Base-by-base conservation (phyloP, 1,140 invertebrate genomes). In the Drosophila pandora region DNA sequence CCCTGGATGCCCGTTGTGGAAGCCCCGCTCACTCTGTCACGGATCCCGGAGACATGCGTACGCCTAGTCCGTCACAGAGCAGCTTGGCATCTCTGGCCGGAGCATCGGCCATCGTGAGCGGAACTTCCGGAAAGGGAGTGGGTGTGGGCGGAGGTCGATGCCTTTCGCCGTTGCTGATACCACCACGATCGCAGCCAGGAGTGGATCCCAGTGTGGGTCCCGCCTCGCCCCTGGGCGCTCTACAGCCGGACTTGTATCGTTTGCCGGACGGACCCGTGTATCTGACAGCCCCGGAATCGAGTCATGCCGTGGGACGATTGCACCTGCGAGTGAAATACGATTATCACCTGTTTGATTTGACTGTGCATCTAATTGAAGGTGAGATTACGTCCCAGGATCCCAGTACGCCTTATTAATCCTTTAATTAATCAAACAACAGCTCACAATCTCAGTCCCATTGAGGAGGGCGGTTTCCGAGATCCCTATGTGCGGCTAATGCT, bases 311-410 rank as follows among this genome's bases (percentile, higher is more conserved):
- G 7, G 97, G 97, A 23, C 93, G 96, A 43, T 93, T 98, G 61
- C 97, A 97, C 90, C 93, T 97, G 70, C 93, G 96, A n/a, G 93
- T 98, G 5, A 97, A 96, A 76, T 98, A 97, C 79, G 97, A 98
- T 92, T 97, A 97, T 83, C 95, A 97, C 90, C 94, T 96, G 78
- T 97, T 96, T 21, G 97, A 98, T 92, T 93, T 98, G 45, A 95
- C 96, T 63, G 95, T 97, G 22, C 96, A 97, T 92, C 92, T 98
- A 41, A 97, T 98, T 92, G 96, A 97, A 95, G 96, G 96, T 96
- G 3, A 7, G 8, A 43, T 43, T 43, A 3, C 41, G 21, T 13
- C 10, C 39, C 13, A 13, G 5, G 5, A 21, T 4, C 25, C 4
- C 10, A 4, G 12, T 12, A 3, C 12, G 2, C 9, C 0, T 8